These are phyloP conservation scores for Drosophila setosimentum DNA, from an alignment of 2,888 invertebrate species.

Conservation along the genomic window DNA sequence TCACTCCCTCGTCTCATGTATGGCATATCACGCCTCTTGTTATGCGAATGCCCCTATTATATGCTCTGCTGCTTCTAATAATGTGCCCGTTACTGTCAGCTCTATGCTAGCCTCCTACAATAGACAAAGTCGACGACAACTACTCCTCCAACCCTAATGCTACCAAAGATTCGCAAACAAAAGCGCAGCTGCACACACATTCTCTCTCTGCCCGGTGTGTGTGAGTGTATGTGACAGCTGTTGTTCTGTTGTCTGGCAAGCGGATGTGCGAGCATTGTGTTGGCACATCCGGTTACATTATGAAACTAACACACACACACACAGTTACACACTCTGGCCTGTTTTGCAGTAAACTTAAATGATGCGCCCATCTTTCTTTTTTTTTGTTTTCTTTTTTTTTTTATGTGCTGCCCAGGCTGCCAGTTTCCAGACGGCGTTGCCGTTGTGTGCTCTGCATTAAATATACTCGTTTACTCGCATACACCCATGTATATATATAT, in stretches of 20 bases:
- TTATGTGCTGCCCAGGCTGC: slow-evolving; percentile 8
- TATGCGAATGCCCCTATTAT: slow-evolving; percentile 78
- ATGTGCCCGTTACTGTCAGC: slow-evolving; percentile 72
- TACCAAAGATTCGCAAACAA: slow-evolving; percentile 71
- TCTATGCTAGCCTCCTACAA: slow-evolving; percentile 21
- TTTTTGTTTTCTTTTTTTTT: slow-evolving; percentile 20
- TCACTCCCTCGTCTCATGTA: slow-evolving; percentile 55
- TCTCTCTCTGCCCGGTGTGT: slow-evolving; percentile 21
- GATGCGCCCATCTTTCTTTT: slow-evolving; percentile 50
- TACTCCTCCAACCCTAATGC: slow-evolving; percentile 34
- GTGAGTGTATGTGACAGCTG: slow-evolving; percentile 72
- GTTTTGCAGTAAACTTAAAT: slow-evolving; percentile 69
- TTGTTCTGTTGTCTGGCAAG: slow-evolving; percentile 74
- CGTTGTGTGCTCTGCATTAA: slow-evolving; percentile 58
- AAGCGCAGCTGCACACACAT: slow-evolving; percentile 63
- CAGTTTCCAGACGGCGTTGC: slow-evolving; percentile 42
- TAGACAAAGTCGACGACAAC: slow-evolving; percentile 56
- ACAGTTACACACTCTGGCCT: slow-evolving; percentile 27
- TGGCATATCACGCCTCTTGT: slow-evolving; percentile 69
- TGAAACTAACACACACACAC: slow-evolving; percentile 66
- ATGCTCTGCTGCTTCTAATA: slow-evolving; percentile 77
- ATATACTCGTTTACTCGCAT: slow-evolving; percentile 52
- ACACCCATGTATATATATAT: slow-evolving; percentile 1
- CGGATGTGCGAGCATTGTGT: slow-evolving; percentile 81
- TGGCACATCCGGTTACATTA: slow-evolving; percentile 80